These are phyloP conservation scores for Oegoconia quadripuncta DNA, from an alignment of 2,888 invertebrate species.

Conservation along the genomic window DNA sequence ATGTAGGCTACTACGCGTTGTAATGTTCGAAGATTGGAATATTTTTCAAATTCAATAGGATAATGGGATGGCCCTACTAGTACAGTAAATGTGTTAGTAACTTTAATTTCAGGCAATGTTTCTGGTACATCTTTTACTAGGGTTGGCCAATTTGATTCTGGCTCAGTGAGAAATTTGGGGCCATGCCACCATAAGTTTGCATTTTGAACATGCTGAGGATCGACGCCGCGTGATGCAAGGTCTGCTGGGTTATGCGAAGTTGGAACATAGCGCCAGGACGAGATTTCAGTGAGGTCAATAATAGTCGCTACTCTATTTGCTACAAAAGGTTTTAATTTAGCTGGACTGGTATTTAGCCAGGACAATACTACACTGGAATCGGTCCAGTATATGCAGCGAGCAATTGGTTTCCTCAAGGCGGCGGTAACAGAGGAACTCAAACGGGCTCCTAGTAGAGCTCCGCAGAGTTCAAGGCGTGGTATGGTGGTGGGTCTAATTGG, in stretches of 20 bases:
- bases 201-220: background rate
- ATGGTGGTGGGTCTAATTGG: constrained; percentile 8
- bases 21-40: no score
- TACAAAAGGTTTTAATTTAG: background rate
- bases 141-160: background rate
- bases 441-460: constrained; percentile 3
- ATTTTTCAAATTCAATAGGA: no score
- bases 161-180: background rate
- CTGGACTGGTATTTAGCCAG: background rate
- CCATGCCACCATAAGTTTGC: constrained; percentile 1
- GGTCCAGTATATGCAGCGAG: constrained; percentile 1
- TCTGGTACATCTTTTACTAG: background rate
- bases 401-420: constrained; percentile 4
- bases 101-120: constrained; percentile 1
- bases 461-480: constrained; percentile 10
- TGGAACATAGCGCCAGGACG: no score
- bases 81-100: no score
- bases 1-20: no score
- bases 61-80: no score
- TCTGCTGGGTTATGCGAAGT: background rate
- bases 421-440: background rate
- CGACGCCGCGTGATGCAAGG: background rate
- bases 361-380: constrained; percentile 5
- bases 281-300: background rate
- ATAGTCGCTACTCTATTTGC: constrained; percentile 2